Evolutionary conservation across 2,797 vertebrate genomes (phyloP).

Genomic region (Peromyscus nudipes): DNA sequence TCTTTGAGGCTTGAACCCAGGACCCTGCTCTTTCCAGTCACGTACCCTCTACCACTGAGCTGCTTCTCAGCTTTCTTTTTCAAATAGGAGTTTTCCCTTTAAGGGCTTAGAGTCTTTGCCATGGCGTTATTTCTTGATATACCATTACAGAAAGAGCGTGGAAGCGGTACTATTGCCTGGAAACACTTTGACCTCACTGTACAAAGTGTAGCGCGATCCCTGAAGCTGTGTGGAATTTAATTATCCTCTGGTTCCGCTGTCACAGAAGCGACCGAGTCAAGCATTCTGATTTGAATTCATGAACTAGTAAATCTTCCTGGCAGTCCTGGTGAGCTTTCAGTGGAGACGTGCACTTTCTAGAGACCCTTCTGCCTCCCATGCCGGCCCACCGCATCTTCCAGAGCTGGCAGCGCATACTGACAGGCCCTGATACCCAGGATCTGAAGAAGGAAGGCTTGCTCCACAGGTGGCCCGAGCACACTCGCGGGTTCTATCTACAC

Average conservation of each 20-base stretch:
- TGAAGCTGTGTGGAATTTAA: background rate
- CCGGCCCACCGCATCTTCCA: background rate
- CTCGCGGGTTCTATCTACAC: fast-evolving
- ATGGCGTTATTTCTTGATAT: background rate
- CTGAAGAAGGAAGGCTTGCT: background rate
- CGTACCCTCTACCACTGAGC: background rate
- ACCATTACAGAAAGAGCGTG: background rate
- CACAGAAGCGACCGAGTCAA: background rate
- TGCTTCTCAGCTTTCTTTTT: background rate
- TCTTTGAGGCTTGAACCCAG: background rate
- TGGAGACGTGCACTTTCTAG: background rate
- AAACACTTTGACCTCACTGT: background rate
- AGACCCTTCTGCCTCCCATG: background rate
- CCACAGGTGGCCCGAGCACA: background rate
- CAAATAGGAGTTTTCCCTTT: background rate
- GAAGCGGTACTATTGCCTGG: background rate
- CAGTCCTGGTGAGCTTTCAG: background rate
- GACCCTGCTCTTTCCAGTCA: too few relatives aligned
- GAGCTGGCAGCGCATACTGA: background rate
- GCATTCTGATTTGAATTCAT: background rate
- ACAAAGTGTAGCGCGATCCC: background rate
- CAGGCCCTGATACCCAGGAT: background rate
- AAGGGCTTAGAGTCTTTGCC: background rate
- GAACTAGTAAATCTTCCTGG: background rate
- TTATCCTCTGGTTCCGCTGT: background rate